These are phyloP conservation scores for Polyergus mexicanus DNA, from an alignment of 1,140 invertebrate species.

Conservation along the genomic window DNA sequence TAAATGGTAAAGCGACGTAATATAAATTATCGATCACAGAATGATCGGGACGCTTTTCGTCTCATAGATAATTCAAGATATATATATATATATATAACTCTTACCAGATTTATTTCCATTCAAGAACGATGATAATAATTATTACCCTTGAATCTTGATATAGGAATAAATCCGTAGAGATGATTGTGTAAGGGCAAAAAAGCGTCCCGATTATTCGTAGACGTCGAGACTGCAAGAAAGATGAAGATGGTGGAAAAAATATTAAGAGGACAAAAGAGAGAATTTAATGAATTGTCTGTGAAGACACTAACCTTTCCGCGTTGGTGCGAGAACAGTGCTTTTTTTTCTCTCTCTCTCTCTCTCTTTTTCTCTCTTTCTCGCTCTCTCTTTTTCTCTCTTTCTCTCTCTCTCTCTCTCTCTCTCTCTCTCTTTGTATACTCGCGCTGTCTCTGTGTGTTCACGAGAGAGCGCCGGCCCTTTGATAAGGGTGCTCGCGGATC, in stretches of 20 bases:
- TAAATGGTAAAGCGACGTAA: background rate
- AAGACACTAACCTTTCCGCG: constrained; percentile 85
- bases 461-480: constrained; percentile 94
- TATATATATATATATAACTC: background rate
- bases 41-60: background rate
- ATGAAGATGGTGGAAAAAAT: background rate
- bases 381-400: constrained; percentile 26
- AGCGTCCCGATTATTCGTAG: background rate
- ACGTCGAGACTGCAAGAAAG: constrained; percentile 26
- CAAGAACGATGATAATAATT: background rate
- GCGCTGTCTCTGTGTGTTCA: constrained; percentile 84
- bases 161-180: background rate
- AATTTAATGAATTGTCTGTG: constrained; percentile 79
- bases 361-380: constrained; percentile 47
- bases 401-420: constrained; percentile 24
- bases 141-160: background rate
- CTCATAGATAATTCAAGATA: background rate
- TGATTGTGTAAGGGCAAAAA: background rate
- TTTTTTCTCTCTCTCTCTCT: constrained; percentile 53
- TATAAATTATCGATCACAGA: constrained; percentile 1
- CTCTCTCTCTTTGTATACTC: constrained; percentile 47
- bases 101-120: background rate
- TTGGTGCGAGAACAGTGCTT: constrained; percentile 78
- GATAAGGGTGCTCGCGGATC: constrained; percentile 96
- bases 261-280: constrained; percentile 70